A percentile compares a stretch with the other conserved stretches of the same genome.
These are phyloP conservation scores for Oryzias melastigma DNA, from an alignment of 2,113 vertebrate species.

Conservation along the genomic window DNA sequence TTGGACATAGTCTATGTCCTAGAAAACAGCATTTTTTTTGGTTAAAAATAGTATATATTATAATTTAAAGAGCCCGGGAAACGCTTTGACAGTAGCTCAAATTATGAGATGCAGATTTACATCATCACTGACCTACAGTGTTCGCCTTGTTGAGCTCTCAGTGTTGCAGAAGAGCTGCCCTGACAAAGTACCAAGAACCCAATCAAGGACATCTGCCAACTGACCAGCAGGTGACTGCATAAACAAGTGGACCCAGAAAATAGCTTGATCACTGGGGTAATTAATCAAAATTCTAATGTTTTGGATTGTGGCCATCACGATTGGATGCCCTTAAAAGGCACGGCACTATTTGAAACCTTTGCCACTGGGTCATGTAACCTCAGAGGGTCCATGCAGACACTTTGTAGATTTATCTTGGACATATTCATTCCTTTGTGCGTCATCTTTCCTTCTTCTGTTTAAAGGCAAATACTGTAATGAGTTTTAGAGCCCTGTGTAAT, in stretches of 20 bases:
- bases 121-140: slow-evolving; percentile 61
- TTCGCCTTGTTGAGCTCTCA: slow-evolving; percentile 75
- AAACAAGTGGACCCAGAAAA: slow-evolving; percentile 58
- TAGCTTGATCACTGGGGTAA: slow-evolving; percentile 66
- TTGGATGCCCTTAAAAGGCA: slow-evolving; percentile 58
- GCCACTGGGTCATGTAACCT: slow-evolving; percentile 54
- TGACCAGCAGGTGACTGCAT: slow-evolving; percentile 63
- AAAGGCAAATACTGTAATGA: not conserved
- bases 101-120: slow-evolving; percentile 32
- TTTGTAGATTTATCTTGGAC: too few species aligned
- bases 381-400: slow-evolving; percentile 13
- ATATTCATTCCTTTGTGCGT: slow-evolving; percentile 11
- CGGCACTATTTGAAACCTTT: slow-evolving; percentile 43
- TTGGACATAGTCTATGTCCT: too few species aligned
- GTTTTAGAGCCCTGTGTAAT: slow-evolving; percentile 6
- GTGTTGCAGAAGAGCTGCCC: slow-evolving; percentile 41
- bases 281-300: slow-evolving; percentile 54
- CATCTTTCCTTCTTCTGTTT: not conserved
- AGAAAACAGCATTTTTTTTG: too few species aligned
- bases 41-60: too few species aligned
- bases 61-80: too few species aligned
- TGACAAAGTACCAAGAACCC: slow-evolving; percentile 22
- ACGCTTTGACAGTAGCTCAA: too few species aligned
- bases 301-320: slow-evolving; percentile 50
- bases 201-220: slow-evolving; percentile 59